phyloP scores from a whole-genome alignment of 2,797 vertebrate genomes.

The Trematomus bernacchii region DNA sequence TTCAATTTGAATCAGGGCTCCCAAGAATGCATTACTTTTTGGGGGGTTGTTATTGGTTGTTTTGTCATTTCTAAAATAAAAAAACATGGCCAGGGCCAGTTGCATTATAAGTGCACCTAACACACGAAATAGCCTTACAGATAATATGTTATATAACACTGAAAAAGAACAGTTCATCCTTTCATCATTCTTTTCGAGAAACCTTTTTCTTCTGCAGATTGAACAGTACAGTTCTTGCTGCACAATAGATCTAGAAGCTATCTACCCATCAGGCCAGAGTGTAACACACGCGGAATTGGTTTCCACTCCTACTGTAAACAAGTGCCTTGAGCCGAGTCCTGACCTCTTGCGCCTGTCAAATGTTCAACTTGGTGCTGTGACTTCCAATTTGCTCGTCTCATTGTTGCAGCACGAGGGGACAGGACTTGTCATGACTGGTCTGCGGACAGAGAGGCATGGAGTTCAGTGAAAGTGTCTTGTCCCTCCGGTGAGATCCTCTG shows the following conservation, averaged over 20 bases:
- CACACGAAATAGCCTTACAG: not conserved
- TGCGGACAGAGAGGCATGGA: constrained; percentile 49
- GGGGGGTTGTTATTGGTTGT: too few relatives aligned
- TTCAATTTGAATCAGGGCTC: not conserved
- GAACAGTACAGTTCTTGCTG: not conserved
- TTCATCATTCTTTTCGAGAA: not conserved
- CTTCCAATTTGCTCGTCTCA: constrained; percentile 69
- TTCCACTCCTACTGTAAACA: constrained; percentile 68
- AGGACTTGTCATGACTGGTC: constrained; percentile 53
- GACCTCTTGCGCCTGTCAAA: constrained; percentile 68
- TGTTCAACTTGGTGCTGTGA: constrained; percentile 64
- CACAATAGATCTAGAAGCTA: constrained; percentile 12
- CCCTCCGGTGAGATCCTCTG: constrained; percentile 58
- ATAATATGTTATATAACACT: not conserved
- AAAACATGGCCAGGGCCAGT: not conserved
- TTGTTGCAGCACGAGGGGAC: constrained; percentile 42
- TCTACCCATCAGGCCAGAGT: constrained; percentile 42
- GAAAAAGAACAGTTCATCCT: not conserved
- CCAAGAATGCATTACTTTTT: not conserved
- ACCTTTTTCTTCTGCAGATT: not conserved
- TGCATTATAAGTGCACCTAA: not conserved
- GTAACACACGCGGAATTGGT: constrained; percentile 49
- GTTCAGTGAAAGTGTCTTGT: constrained; percentile 57
- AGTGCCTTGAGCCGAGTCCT: constrained; percentile 61
- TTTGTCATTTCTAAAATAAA: too few relatives aligned